Percentiles rank a stretch among this genome's conserved stretches.
phyloP scores from a whole-genome alignment of 2,113 vertebrate species.

The Daboia siamensis region DNA sequence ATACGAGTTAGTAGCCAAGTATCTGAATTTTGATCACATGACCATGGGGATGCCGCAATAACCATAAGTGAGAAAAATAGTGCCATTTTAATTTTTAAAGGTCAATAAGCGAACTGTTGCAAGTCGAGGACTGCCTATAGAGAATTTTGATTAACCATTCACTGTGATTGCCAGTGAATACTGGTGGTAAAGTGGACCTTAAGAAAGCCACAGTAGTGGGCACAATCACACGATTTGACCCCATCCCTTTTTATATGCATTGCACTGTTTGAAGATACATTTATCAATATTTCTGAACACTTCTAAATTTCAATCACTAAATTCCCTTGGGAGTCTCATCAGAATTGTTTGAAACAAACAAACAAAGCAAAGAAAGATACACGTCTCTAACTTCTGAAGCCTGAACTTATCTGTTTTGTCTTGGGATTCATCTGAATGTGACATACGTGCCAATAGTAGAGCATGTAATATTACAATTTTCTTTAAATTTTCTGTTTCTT shows the following conservation, averaged over 20 bases:
- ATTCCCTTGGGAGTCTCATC: background rate
- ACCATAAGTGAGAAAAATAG: too few relatives aligned
- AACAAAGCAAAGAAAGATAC: background rate
- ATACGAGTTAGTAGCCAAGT: too few relatives aligned
- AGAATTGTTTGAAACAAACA: background rate
- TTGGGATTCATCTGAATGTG: background rate
- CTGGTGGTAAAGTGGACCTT: background rate
- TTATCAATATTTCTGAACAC: background rate
- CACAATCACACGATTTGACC: background rate
- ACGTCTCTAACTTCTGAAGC: background rate
- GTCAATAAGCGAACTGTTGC: too few relatives aligned
- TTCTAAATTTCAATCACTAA: background rate
- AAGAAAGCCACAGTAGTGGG: background rate
- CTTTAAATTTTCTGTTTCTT: background rate
- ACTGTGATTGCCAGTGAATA: background rate
- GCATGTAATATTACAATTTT: constrained; percentile 51
- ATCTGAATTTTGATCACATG: too few relatives aligned
- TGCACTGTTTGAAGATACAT: background rate
- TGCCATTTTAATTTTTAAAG: too few relatives aligned
- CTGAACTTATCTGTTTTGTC: background rate
- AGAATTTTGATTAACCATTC: background rate
- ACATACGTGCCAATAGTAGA: background rate
- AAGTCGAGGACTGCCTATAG: background rate
- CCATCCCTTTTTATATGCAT: background rate
- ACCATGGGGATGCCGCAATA: too few relatives aligned